These are phyloP conservation scores for Drosophila melanosoma DNA, from an alignment of 2,888 invertebrate species.

Conservation along the genomic window DNA sequence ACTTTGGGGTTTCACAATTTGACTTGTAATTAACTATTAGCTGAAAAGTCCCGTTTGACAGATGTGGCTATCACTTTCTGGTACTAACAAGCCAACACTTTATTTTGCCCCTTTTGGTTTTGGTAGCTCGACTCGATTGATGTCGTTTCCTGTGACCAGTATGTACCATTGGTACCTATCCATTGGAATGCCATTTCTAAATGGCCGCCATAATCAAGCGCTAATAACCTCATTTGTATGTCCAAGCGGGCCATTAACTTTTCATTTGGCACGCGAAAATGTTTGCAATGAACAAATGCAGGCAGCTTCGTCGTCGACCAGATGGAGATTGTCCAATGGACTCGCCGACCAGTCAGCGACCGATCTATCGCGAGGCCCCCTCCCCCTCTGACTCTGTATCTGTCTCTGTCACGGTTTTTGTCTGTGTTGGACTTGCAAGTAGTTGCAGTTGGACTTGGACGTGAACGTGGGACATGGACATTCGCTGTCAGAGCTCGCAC, in stretches of 20 bases:
- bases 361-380: constrained; percentile 51
- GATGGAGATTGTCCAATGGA: constrained; percentile 47
- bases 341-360: constrained; percentile 46
- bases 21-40: neutral
- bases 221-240: constrained; percentile 79
- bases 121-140: constrained; percentile 21
- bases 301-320: constrained; percentile 20
- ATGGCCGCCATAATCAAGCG: constrained; percentile 74
- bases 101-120: constrained; percentile 9
- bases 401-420: neutral
- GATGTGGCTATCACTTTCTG: neutral
- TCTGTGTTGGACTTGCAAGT: constrained; percentile 3
- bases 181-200: constrained; percentile 53
- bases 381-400: neutral
- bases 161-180: constrained; percentile 9
- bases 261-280: constrained; percentile 70
- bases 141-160: constrained; percentile 18
- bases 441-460: constrained; percentile 30
- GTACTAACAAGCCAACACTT: constrained; percentile 12
- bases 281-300: constrained; percentile 42
- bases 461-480: constrained; percentile 45
- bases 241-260: constrained; percentile 71
- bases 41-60: neutral
- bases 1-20: neutral
- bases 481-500: constrained; percentile 56